Evolutionary conservation across 2,888 invertebrate genomes (phyloP).

Genomic region (Folsomia candida): DNA sequence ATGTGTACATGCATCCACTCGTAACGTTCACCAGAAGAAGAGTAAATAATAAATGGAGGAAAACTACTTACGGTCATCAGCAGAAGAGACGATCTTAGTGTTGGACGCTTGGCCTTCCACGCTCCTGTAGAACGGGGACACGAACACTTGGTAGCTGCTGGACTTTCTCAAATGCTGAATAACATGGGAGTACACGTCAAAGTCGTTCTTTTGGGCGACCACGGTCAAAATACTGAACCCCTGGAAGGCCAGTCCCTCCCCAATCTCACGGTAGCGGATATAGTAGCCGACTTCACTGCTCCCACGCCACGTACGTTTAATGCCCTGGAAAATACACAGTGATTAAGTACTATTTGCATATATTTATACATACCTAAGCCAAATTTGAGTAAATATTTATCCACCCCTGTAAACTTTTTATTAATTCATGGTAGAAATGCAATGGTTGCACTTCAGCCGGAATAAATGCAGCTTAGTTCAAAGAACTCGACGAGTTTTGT

Average conservation of each 20-base stretch:
- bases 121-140: constrained; percentile 83
- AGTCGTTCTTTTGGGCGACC: constrained; percentile 57
- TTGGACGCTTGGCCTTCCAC: constrained; percentile 91
- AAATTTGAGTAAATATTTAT: no score
- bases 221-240: constrained; percentile 70
- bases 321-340: constrained; percentile 34
- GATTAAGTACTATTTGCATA: neutral
- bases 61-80: constrained; percentile 69
- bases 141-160: constrained; percentile 87
- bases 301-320: no score
- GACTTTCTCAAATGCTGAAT: constrained; percentile 77
- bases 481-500: no score
- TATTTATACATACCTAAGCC: no score
- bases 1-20: neutral
- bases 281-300: constrained; percentile 73
- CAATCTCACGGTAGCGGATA: constrained; percentile 66
- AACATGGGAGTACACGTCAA: constrained; percentile 70
- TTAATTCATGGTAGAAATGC: no score
- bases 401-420: no score
- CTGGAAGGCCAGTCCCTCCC: constrained; percentile 55
- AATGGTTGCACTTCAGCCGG: no score
- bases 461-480: no score
- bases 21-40: neutral
- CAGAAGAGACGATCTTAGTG: constrained; percentile 76
- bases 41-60: neutral